These are phyloP conservation scores for Seladonia tumulorum DNA, from an alignment of 2,888 invertebrate species.

Conservation along the genomic window DNA sequence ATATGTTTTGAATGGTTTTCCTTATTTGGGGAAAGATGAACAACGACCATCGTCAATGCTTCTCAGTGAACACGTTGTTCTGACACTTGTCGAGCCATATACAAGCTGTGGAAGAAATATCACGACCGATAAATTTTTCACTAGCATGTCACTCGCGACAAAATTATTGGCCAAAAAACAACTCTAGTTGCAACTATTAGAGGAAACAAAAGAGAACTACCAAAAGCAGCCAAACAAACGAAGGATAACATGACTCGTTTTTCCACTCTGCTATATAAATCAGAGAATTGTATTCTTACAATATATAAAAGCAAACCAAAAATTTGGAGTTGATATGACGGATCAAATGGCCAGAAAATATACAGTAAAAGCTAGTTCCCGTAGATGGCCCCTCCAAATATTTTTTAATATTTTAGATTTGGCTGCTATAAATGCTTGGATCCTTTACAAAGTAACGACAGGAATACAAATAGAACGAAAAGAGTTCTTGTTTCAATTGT, in stretches of 20 bases:
- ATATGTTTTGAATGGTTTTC: conserved; percentile 34
- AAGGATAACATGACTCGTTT: conserved; percentile 38
- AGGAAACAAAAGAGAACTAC: conserved; percentile 19
- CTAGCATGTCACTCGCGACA: background rate
- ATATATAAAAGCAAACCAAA: conserved; percentile 35
- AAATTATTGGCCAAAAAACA: too few species aligned
- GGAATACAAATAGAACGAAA: too few species aligned
- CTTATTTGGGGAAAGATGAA: conserved; percentile 39
- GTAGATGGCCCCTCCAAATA: too few species aligned
- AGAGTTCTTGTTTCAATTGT: too few species aligned
- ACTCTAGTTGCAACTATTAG: too few species aligned
- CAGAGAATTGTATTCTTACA: background rate
- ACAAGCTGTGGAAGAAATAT: conserved; percentile 34
- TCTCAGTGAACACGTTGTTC: conserved; percentile 6
- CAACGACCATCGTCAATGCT: too few species aligned
- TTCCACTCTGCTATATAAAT: background rate
- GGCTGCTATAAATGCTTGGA: too few species aligned
- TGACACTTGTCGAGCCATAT: conserved; percentile 33
- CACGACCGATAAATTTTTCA: conserved; percentile 45
- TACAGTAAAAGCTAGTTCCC: too few species aligned
- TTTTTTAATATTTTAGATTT: too few species aligned
- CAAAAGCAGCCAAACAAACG: conserved; percentile 25
- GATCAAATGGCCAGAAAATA: too few species aligned
- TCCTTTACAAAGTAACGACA: too few species aligned
- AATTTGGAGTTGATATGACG: background rate